These are phyloP conservation scores for Automeris io DNA, from an alignment of 2,888 invertebrate genomes.

Conservation along the genomic window DNA sequence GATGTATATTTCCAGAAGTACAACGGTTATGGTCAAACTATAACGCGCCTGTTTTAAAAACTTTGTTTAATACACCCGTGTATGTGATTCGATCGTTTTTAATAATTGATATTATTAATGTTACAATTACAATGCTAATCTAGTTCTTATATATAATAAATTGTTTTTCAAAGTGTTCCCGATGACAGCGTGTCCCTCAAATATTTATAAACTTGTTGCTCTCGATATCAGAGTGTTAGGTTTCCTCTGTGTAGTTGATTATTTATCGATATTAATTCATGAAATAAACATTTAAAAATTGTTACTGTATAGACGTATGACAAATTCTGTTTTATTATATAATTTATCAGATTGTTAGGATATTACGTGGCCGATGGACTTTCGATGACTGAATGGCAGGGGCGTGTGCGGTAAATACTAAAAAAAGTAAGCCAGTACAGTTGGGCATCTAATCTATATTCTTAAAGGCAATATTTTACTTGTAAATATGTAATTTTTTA, in stretches of 20 bases:
- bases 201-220: constrained; percentile 51
- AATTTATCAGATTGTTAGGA: constrained; percentile 60
- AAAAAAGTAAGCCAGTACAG: no score
- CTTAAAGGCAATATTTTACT: no score
- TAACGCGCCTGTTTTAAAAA: constrained; percentile 28
- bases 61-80: constrained; percentile 30
- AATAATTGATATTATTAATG: constrained; percentile 53
- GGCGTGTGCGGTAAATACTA: no score
- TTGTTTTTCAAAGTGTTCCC: constrained; percentile 41
- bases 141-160: constrained; percentile 39
- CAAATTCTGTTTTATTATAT: constrained; percentile 62
- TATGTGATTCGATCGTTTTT: constrained; percentile 33
- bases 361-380: constrained; percentile 72
- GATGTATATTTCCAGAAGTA: no score
- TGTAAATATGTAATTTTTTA: no score
- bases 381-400: constrained; percentile 73
- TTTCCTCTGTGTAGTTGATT: constrained; percentile 65
- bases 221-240: constrained; percentile 62
- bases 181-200: constrained; percentile 41
- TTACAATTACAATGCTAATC: constrained; percentile 45
- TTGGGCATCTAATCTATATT: no score
- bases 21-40: no score
- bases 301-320: constrained; percentile 67
- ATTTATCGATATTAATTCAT: constrained; percentile 62
- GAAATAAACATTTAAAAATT: constrained; percentile 56